phyloP scores from a whole-genome alignment of 2,797 vertebrate genomes.

The Bradypodion pumilum region DNA sequence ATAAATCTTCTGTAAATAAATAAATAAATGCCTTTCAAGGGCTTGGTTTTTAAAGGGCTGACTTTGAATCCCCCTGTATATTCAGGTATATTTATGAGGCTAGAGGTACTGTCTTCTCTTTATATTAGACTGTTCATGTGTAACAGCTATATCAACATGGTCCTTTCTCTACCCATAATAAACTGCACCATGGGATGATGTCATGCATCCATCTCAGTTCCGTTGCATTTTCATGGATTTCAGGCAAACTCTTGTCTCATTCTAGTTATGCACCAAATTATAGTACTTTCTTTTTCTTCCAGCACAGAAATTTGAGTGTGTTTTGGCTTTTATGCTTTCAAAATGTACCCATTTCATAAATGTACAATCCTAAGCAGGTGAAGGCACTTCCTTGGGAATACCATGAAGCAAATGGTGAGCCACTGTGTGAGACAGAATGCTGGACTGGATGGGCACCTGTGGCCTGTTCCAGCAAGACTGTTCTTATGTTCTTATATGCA shows the following conservation, averaged over 20 bases:
- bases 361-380: no score
- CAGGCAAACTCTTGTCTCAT: not conserved
- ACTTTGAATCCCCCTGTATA: not conserved
- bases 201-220: not conserved
- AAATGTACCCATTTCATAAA: not conserved
- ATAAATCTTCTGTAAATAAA: no score
- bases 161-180: not conserved
- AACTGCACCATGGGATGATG: not conserved
- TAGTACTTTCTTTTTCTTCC: no score
- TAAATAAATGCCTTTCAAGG: no score
- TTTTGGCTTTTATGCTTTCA: not conserved
- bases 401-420: no score
- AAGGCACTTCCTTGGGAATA: no score
- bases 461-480: no score
- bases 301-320: no score
- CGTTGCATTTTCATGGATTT: not conserved
- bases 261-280: not conserved
- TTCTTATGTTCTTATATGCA: no score
- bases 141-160: not conserved
- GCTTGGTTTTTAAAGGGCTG: not conserved
- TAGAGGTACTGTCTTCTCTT: not conserved
- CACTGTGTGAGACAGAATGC: no score
- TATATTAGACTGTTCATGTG: not conserved
- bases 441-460: no score
- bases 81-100: not conserved